Evolutionary conservation across 30 jellyfish, hydroid and myxozoan species (phyloP), one percentile per base, ranked within the genome.

Genomic region (Catostylus mosaicus): DNA sequence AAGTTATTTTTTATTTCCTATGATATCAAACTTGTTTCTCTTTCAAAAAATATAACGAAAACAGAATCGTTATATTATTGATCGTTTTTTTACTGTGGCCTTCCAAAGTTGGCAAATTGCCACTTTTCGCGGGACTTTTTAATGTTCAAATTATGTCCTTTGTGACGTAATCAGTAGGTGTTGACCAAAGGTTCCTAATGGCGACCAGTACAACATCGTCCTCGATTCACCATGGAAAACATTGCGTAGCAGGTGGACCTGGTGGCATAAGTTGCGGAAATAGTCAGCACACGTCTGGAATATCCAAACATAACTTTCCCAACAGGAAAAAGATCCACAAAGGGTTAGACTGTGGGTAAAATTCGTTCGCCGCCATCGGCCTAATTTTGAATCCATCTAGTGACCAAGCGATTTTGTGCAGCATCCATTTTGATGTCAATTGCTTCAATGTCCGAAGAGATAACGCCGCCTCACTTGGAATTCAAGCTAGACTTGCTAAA

Each of bases 381-480:
- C 75, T 31, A 31, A 31, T 63, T 63, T n/a, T 40, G 75, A 63
- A 29, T 63, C 75, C 75, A 30, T 33, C 11, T 19, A 24, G 35
- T 18, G 20, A 67, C 20, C 80, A 54, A 20, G 43, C 60, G 30
- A 34, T 76, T 26, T 46, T 57, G 30, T 76, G 87, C 37, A n/a
- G 65, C 6, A 66, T 54, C 2, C 87, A 76, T 38, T 76, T 76
- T 77, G 87, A 52, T 14, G 87, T 54, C 16, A 30, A 37, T 2
- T 51, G 78, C 48, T 76, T 76, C 33, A 57, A 43, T 4, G 59
- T 36, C 33, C 43, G 61, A 76, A 63, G 34, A 60, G 77, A 54
- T 11, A 40, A 54, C 24, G 87, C 87, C 38, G 35, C n/a, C 56
- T 22, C 47, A 50, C 75, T 76, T 59, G 87, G 87, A 34, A 76